phyloP scores from a whole-genome alignment of 1,140 invertebrate species.

The Nasonia longicornis region DNA sequence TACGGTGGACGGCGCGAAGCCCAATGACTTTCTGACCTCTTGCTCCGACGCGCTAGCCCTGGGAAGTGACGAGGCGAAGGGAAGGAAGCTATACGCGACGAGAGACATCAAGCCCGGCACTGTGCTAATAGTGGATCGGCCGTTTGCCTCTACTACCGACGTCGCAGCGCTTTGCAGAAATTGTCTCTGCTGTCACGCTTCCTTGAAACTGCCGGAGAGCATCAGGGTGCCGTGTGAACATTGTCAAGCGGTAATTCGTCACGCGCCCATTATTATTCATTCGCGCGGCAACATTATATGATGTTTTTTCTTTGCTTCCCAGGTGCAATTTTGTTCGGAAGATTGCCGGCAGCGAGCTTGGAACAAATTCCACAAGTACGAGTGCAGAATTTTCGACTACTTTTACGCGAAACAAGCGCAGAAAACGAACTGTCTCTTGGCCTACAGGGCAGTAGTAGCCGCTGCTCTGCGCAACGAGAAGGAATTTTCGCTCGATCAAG shows the following conservation, averaged over 20 bases:
- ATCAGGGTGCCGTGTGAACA: conserved; percentile 67
- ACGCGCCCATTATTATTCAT: neutral
- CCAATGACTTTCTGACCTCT: conserved; percentile 53
- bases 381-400: conserved; percentile 69
- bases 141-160: conserved; percentile 67
- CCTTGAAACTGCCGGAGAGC: conserved; percentile 54
- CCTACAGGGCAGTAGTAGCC: conserved; percentile 68
- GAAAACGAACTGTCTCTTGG: conserved; percentile 65
- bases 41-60: conserved; percentile 60
- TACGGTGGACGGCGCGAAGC: conserved; percentile 53
- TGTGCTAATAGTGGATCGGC: conserved; percentile 66
- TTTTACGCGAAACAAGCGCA: conserved; percentile 61
- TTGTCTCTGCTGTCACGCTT: conserved; percentile 71
- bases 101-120: conserved; percentile 64
- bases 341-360: conserved; percentile 67
- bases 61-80: conserved; percentile 52
- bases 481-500: conserved; percentile 11
- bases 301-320: conserved; percentile 36
- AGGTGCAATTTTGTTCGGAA: conserved; percentile 70
- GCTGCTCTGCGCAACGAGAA: conserved; percentile 53
- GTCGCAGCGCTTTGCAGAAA: conserved; percentile 62
- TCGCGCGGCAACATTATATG: neutral
- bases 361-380: conserved; percentile 69
- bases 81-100: conserved; percentile 61
- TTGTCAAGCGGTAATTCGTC: conserved; percentile 67